Base-by-base conservation (phyloP, 2,113 vertebrate genomes). In the Cyprinodon variegatus region DNA sequence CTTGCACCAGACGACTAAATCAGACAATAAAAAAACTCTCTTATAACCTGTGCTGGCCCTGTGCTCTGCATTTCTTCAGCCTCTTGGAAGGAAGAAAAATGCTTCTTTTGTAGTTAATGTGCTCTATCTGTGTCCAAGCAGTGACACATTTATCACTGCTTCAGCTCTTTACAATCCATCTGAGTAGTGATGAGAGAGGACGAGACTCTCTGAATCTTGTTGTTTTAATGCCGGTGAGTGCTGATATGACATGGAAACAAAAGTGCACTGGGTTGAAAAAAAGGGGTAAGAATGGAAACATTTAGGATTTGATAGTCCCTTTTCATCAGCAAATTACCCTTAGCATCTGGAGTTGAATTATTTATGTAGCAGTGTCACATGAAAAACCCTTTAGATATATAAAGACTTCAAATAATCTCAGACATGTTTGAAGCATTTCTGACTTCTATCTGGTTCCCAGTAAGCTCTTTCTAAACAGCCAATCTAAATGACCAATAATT, bases 61-160 rank as follows among this genome's bases (percentile, higher is more conserved):
- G 69, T 77, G 80, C 87, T 71, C 71, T 74, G 89, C 86, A 85
- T 91, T 93, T 91, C 86, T 92, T 93, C 93, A 90, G 87, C 86
- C 88, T 86, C 74, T 75, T 86, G 88, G 88, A 90, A 81, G 74
- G 80, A 86, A 94, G 92, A 94, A 93, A 94, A 94, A 94, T 92
- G 88, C 85, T 85, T 81, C 87, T 75, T 87, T 86, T 89, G 93
- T 94, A 94, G 90, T 87, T 92, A 93, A 94, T 93, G 91, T 86
- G 88, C 91, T 90, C 93, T 86, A 92, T 94, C 93, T 92, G 89
- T 86, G 90, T 92, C 91, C 80, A 71, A 63, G 83, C 72, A 57
- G 72, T 84, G 90, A 85, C 90, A 92, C 88, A 94, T 94, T 90
- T 93, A 93, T 95, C 70, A 65, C 81, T 84, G 61, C 78, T 83